A percentile compares a stretch with the other conserved stretches of the same genome.
These are phyloP conservation scores for Callithrix jacchus DNA, from an alignment of 2,113 vertebrate genomes.

Conservation along the genomic window DNA sequence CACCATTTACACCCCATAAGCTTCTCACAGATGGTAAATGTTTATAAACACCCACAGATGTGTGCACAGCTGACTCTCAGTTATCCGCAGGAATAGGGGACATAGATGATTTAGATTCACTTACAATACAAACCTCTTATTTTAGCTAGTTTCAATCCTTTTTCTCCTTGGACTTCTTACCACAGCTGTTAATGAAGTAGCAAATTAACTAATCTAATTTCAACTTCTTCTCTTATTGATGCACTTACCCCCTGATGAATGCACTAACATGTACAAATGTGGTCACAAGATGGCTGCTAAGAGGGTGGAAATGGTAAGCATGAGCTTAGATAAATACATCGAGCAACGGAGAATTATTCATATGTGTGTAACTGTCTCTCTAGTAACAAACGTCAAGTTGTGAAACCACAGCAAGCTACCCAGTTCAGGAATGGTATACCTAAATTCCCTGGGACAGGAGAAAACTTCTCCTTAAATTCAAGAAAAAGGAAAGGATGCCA, in stretches of 20 bases:
- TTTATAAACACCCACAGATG: conserved; percentile 69
- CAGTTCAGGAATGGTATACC: background rate
- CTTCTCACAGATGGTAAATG: conserved; percentile 55
- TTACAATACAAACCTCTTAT: conserved; percentile 35
- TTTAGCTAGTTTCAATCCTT: conserved; percentile 37
- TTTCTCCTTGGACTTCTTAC: conserved; percentile 61
- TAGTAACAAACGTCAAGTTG: background rate
- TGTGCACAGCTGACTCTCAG: conserved; percentile 74
- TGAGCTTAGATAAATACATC: background rate
- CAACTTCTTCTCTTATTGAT: conserved; percentile 34
- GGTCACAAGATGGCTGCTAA: conserved; percentile 1
- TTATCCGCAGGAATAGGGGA: conserved; percentile 63
- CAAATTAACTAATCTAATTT: conserved; percentile 68
- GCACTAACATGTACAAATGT: background rate
- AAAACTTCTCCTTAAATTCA: background rate
- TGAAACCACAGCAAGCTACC: background rate
- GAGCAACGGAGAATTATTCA: background rate
- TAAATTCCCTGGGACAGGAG: background rate
- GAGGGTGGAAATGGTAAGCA: background rate
- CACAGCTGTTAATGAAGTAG: conserved; percentile 58
- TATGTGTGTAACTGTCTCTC: background rate
- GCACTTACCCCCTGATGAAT: background rate
- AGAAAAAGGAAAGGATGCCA: background rate
- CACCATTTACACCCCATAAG: conserved; percentile 61
- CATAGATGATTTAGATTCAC: conserved; percentile 60